These are phyloP conservation scores for Pediacus dermestoides DNA, from an alignment of 2,888 invertebrate species.

Conservation along the genomic window DNA sequence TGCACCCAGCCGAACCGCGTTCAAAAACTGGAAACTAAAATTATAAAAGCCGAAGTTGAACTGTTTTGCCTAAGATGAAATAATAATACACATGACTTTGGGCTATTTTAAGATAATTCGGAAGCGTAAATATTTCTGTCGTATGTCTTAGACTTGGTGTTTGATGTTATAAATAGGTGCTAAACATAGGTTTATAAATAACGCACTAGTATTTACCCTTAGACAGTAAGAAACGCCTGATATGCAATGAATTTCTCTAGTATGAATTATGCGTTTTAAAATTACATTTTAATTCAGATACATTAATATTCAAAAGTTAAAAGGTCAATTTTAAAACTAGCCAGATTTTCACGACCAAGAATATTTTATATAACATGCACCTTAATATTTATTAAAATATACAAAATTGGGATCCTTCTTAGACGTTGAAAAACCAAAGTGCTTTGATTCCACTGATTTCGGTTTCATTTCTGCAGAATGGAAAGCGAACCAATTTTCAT, in stretches of 20 bases:
- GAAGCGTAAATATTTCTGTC: slow-evolving; percentile 40
- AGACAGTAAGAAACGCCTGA: slow-evolving; percentile 21
- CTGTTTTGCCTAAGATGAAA: slow-evolving; percentile 27
- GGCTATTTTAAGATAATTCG: slow-evolving; percentile 39
- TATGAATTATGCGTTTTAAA: too few species aligned
- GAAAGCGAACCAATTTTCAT: too few species aligned
- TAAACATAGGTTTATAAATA: slow-evolving; percentile 27
- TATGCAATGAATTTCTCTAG: slow-evolving; percentile 20
- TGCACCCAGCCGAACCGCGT: slow-evolving; percentile 26
- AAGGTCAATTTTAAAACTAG: too few species aligned
- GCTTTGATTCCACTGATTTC: too few species aligned
- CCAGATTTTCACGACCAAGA: too few species aligned
- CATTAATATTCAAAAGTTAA: too few species aligned
- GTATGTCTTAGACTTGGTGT: slow-evolving; percentile 36
- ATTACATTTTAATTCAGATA: too few species aligned
- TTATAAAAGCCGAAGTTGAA: slow-evolving; percentile 34
- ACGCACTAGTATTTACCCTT: slow-evolving; percentile 23
- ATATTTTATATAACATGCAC: too few species aligned
- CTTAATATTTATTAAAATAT: too few species aligned
- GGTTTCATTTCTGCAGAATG: too few species aligned
- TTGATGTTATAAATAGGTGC: slow-evolving; percentile 40
- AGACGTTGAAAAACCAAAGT: too few species aligned
- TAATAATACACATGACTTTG: slow-evolving; percentile 35
- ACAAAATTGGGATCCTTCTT: too few species aligned
- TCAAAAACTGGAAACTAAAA: slow-evolving; percentile 34